A percentile compares a stretch with the other conserved stretches of the same genome.
Conservation (phyloP, 2,888 invertebrate genomes). For the Listrodromus nycthemerus region DNA sequence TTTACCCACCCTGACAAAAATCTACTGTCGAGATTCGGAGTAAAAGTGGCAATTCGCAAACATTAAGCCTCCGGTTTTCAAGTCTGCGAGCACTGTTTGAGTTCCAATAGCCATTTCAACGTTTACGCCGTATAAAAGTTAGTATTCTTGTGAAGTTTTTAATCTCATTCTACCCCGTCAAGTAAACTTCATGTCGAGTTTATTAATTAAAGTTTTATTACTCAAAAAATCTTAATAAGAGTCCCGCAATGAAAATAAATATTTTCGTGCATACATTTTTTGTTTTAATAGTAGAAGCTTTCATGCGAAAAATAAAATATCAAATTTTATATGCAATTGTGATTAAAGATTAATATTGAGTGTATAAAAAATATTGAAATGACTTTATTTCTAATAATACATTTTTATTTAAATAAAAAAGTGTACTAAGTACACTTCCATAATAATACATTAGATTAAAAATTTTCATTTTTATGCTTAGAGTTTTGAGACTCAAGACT, state of each 20-base stretch:
- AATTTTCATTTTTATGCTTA: no score
- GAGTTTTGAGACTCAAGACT: not conserved
- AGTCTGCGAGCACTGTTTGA: not conserved
- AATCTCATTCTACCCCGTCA: not conserved
- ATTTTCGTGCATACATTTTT: not conserved
- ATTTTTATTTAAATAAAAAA: no score
- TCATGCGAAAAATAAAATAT: no score
- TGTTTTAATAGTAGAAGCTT: no score
- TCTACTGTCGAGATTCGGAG: not conserved
- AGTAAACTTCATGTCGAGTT: constrained; percentile 8
- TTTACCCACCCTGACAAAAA: not conserved
- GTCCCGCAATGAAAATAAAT: not conserved
- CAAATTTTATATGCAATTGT: no score
- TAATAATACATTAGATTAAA: no score
- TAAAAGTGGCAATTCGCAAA: not conserved
- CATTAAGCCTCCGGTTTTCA: not conserved
- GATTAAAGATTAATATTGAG: no score
- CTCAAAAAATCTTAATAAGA: not conserved
- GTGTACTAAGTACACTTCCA: no score
- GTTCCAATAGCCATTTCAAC: constrained; percentile 1
- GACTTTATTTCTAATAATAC: no score
- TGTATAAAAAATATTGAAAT: no score
- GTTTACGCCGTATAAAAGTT: constrained; percentile 14
- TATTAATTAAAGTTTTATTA: constrained; percentile 10
- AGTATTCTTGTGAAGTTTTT: constrained; percentile 26